A percentile compares a stretch with the other conserved stretches of the same genome.
Evolutionary conservation across 2,113 vertebrate species (phyloP).

Genomic region (Steatornis caripensis): DNA sequence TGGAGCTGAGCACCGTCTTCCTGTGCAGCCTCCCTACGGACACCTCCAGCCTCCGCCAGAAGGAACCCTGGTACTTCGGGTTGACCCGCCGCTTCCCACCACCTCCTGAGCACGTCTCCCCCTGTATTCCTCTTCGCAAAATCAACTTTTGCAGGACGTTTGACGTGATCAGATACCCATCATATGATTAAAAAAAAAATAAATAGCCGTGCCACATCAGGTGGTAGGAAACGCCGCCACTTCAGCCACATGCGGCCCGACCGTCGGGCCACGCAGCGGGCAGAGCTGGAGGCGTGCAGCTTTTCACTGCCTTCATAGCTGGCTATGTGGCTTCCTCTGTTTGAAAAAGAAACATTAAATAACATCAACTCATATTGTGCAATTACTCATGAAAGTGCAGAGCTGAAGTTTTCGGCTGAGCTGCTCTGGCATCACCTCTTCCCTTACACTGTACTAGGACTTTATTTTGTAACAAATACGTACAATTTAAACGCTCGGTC

Average conservation of each 20-base stretch:
- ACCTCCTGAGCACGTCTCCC: neutral
- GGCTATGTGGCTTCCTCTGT: neutral
- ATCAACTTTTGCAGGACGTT: neutral
- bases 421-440: neutral
- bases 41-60: neutral
- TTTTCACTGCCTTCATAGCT: rapidly evolving
- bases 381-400: rapidly evolving
- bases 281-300: rapidly evolving
- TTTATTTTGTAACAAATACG: neutral
- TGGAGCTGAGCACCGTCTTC: too few species aligned
- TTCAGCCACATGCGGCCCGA: neutral
- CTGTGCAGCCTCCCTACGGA: neutral
- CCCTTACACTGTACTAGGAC: neutral
- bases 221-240: neutral
- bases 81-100: neutral
- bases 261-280: rapidly evolving
- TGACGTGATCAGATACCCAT: rapidly evolving
- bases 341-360: neutral
- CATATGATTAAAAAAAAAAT: neutral
- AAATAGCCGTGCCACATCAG: neutral
- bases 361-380: neutral
- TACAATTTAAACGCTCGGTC: neutral
- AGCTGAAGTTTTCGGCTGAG: neutral
- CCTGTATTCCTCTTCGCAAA: neutral
- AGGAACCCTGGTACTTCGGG: neutral